Base-by-base conservation (phyloP, 2,888 invertebrate species). In the Trilocha varians region DNA sequence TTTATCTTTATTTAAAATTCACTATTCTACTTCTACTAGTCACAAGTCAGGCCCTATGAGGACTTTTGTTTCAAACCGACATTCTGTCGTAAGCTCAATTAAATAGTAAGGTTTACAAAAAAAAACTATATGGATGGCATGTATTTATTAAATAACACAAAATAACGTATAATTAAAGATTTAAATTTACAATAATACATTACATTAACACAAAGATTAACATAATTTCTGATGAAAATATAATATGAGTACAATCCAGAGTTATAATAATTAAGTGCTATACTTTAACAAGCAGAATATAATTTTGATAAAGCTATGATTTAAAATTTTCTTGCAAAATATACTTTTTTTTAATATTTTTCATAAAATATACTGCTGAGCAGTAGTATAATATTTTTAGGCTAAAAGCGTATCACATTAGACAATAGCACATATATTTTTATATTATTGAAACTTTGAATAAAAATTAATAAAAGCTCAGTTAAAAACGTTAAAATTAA, bases 311-410 rank as follows among this genome's bases (percentile, higher is more conserved):
- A 25, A 25, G 11, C 11, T n/a, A 18, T 8, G 8, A 5, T 8
- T 18, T 18, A 5, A 18, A 18, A 18, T 5, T 5, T 18, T 18
- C 5, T 18, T 5, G 18, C 2, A 32, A 25, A 36, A 36, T 52
- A 42, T 49, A 53, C 42, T 49, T 52, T 18, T 51, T 57, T 52
- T 57, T 41, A 40, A 42, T 42, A 42, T 35, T 41, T 52, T 44
- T 61, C 51, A 56, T 57, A 59, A 61, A 64, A 64, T 62, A 63
- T 42, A 63, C 67, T 65, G 65, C 66, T 48, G 54, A 53, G 62
- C 68, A 67, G 65, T 60, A 38, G 36, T 47, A 34, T 42, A 44
- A 57, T 48, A 34, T 41, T 49, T 50, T 44, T 45, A 49, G 50
- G 49, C 45, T 49, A 6, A 47, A 43, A 40, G 47, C 43, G 35